Evolutionary conservation across 1,140 invertebrate species (phyloP).

Genomic region (Propsilocerus akamusi): DNA sequence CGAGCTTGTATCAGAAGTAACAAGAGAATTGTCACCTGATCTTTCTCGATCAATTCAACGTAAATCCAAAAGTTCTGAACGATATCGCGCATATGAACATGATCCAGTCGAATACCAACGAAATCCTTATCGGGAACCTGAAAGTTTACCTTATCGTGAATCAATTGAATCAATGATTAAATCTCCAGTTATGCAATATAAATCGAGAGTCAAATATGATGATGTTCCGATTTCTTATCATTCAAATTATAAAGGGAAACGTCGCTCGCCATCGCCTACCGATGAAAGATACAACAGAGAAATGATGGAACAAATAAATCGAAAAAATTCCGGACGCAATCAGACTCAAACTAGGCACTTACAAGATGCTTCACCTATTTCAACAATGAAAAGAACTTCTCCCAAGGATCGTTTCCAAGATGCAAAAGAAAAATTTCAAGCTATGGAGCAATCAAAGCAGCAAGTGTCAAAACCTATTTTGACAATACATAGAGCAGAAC

Average conservation of each 20-base stretch:
- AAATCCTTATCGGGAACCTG: conserved; percentile 21
- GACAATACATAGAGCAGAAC: not conserved
- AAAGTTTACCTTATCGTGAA: conserved; percentile 22
- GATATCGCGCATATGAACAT: not conserved
- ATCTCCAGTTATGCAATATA: conserved; percentile 20
- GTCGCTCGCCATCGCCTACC: too few species aligned
- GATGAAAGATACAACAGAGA: not conserved
- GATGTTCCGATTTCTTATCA: too few species aligned
- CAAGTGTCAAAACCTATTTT: conserved; percentile 7
- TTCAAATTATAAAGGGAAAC: too few species aligned
- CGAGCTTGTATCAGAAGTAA: not conserved
- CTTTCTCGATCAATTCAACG: conserved; percentile 7
- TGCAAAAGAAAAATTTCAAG: conserved; percentile 64
- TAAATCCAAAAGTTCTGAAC: conserved; percentile 5
- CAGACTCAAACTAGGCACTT: too few species aligned
- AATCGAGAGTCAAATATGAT: conserved; percentile 10
- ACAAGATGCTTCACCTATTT: conserved; percentile 7
- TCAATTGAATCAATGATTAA: conserved; percentile 25
- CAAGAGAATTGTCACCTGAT: conserved; percentile 8
- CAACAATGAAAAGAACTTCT: conserved; percentile 21
- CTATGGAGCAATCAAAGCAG: conserved; percentile 38
- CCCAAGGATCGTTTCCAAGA: conserved; percentile 63
- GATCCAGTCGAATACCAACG: conserved; percentile 10
- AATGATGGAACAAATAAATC: not conserved
- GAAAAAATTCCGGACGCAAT: not conserved